Evolutionary conservation across 2,888 invertebrate genomes (phyloP).

Genomic region (Tetranychus truncatus): DNA sequence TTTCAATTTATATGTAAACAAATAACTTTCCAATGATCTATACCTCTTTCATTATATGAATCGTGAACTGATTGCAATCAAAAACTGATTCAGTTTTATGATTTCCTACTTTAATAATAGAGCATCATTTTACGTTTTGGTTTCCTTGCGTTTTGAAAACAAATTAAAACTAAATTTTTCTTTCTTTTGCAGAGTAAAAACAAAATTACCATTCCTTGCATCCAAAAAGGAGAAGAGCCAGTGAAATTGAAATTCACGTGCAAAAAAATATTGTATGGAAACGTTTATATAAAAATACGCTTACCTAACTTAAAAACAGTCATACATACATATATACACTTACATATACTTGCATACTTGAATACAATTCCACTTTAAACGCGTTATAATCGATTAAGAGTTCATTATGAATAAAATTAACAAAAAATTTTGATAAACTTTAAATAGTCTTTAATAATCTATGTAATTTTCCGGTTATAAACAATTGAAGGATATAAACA

Average conservation of each 20-base stretch:
- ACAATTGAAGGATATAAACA: too few species aligned
- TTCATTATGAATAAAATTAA: too few species aligned
- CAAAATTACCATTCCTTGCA: constrained; percentile 14
- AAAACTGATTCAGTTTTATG: too few species aligned
- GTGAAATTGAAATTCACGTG: not conserved
- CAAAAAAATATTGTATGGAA: not conserved
- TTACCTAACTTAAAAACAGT: not conserved
- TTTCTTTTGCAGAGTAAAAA: constrained; percentile 8
- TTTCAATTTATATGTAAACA: too few species aligned
- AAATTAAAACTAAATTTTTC: not conserved
- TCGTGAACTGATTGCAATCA: too few species aligned
- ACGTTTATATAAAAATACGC: not conserved
- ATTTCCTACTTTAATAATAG: not conserved
- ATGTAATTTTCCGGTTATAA: too few species aligned
- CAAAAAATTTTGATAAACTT: too few species aligned
- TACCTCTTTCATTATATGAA: too few species aligned
- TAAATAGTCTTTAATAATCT: too few species aligned
- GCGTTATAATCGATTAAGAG: too few species aligned
- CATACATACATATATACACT: constrained; percentile 2
- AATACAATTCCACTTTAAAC: too few species aligned
- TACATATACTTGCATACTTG: not conserved
- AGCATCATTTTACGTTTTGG: not conserved
- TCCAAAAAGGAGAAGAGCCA: constrained; percentile 13
- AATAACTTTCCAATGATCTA: too few species aligned
- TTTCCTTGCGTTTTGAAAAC: not conserved